Evolutionary conservation across 2,888 invertebrate genomes (phyloP).

Genomic region (Rhingia rostrata): DNA sequence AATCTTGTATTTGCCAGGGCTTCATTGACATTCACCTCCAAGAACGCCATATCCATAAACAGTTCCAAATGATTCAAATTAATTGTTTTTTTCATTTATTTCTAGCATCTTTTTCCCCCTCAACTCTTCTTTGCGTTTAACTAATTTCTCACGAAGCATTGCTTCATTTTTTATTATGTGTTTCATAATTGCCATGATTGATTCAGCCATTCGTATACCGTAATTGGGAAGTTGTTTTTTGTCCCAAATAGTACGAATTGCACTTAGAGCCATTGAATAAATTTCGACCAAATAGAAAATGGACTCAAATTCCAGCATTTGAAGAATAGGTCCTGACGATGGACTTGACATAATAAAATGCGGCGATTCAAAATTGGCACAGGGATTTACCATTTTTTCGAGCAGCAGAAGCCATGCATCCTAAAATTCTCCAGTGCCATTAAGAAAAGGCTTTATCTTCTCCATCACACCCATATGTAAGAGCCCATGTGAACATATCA

Average conservation of each 20-base stretch:
- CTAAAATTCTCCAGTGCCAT: constrained; percentile 89
- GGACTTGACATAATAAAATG: constrained; percentile 84
- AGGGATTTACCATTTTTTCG: constrained; percentile 93
- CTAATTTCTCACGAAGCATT: constrained; percentile 85
- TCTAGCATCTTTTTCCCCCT: constrained; percentile 79
- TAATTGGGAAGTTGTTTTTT: constrained; percentile 89
- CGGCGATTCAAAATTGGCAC: constrained; percentile 90
- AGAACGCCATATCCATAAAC: constrained; percentile 93
- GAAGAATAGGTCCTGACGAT: constrained; percentile 71
- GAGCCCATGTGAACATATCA: constrained; percentile 88
- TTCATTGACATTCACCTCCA: constrained; percentile 88
- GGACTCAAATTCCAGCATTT: constrained; percentile 85
- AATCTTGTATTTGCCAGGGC: constrained; percentile 88
- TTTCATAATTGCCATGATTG: constrained; percentile 89
- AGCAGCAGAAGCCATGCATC: constrained; percentile 92
- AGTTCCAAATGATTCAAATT: constrained; percentile 87
- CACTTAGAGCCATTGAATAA: constrained; percentile 90
- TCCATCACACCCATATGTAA: constrained; percentile 84
- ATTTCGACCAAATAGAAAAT: constrained; percentile 89
- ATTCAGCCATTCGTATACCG: constrained; percentile 90
- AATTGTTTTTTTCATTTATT: constrained; percentile 78
- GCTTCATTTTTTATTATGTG: constrained; percentile 90
- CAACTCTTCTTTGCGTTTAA: constrained; percentile 78
- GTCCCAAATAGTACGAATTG: constrained; percentile 90
- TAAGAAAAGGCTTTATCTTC: constrained; percentile 76